Percentiles rank a stretch among this genome's conserved stretches.
phyloP scores from a whole-genome alignment of 2,113 vertebrate genomes.

The Megaleporinus macrocephalus region DNA sequence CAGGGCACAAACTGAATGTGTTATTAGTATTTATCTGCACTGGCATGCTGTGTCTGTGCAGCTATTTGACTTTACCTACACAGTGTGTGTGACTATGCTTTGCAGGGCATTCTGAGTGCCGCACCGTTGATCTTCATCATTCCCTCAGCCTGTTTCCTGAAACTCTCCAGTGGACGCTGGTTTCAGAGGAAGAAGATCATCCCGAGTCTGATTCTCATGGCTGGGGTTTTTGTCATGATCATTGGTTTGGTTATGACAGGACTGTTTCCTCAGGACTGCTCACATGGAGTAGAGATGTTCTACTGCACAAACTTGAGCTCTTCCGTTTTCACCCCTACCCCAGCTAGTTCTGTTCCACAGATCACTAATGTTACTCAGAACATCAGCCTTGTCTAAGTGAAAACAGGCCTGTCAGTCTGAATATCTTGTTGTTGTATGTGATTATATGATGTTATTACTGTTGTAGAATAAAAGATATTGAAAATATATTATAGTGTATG shows the following conservation, averaged over 20 bases:
- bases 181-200: conserved; percentile 82
- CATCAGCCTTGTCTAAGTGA: conserved; percentile 6
- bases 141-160: conserved; percentile 90
- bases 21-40: not conserved
- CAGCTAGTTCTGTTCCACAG: conserved; percentile 52
- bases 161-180: conserved; percentile 84
- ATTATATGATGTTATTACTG: not conserved
- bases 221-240: conserved; percentile 86
- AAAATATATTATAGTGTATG: not conserved
- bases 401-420: not conserved
- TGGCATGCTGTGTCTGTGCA: not conserved
- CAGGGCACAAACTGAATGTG: no score
- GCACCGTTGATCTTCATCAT: conserved; percentile 94
- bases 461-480: not conserved
- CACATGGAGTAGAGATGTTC: conserved; percentile 91
- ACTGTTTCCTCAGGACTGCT: conserved; percentile 85
- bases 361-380: conserved; percentile 42
- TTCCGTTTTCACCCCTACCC: conserved; percentile 73
- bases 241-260: conserved; percentile 84
- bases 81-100: conserved; percentile 34
- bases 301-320: conserved; percentile 85
- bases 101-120: conserved; percentile 89
- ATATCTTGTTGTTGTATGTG: not conserved
- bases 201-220: conserved; percentile 77
- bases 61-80: not conserved